phyloP scores from a whole-genome alignment of 2,113 vertebrate species.

The Telmatochromis sp. region DNA sequence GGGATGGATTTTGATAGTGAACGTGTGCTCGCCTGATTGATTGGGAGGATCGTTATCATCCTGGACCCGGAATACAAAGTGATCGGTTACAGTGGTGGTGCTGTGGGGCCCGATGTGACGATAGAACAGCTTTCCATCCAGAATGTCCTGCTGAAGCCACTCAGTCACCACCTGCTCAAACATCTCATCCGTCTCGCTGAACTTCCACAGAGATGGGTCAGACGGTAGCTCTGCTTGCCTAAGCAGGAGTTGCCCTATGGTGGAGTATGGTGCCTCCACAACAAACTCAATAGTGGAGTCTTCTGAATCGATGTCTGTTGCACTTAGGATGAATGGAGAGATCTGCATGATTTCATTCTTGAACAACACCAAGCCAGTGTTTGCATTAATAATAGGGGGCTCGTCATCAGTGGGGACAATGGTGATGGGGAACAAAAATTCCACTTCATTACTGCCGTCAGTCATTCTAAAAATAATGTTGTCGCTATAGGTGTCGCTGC shows the following conservation, averaged over 20 bases:
- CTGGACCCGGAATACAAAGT: conserved; percentile 72
- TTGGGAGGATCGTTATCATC: conserved; percentile 79
- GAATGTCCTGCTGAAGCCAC: conserved; percentile 79
- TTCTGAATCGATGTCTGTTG: conserved; percentile 78
- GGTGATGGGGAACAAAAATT: conserved; percentile 78
- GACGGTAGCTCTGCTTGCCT: conserved; percentile 63
- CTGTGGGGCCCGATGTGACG: conserved; percentile 69
- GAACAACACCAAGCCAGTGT: conserved; percentile 68
- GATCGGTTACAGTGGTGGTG: conserved; percentile 52
- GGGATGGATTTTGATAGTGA: conserved; percentile 82
- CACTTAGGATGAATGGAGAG: conserved; percentile 76
- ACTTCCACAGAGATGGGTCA: conserved; percentile 63
- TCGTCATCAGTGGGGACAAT: conserved; percentile 78
- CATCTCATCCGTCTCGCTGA: conserved; percentile 65
- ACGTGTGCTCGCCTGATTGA: conserved; percentile 78
- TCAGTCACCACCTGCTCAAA: conserved; percentile 79
- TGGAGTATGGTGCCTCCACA: conserved; percentile 55
- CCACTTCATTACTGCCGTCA: conserved; percentile 73
- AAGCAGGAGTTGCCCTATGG: conserved; percentile 68
- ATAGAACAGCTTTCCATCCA: conserved; percentile 77
- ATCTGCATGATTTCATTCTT: conserved; percentile 75
- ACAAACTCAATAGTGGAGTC: conserved; percentile 74
- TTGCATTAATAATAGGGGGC: conserved; percentile 71
- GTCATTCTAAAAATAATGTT: conserved; percentile 77
- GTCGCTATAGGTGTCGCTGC: conserved; percentile 78